Base-by-base conservation (phyloP, 2,113 vertebrate species). In the Microcebus griseorufus region DNA sequence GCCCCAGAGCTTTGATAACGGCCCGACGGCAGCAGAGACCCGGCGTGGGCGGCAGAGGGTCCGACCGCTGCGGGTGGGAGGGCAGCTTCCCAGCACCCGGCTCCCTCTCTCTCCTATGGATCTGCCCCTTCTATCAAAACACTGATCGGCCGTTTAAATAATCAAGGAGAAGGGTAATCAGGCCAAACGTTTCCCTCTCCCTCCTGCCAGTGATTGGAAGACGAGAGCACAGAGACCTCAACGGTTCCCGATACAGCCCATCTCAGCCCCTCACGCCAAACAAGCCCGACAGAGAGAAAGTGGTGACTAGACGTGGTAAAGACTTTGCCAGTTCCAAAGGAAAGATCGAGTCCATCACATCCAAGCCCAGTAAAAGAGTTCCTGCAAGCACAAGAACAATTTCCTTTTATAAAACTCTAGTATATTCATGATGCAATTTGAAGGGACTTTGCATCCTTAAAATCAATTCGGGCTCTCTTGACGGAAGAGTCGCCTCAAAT, bases 31-130 rank as follows among this genome's bases (percentile, higher is more conserved):
- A 67, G 23, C 17, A 34, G 37, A 39, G 45, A 22, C 8, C 0
- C 14, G 2, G 37, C 3, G 1, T 53, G 2, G 81, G 60, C 10
- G 37, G 10, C 13, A 1, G 32, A 9, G 10, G 18, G 14, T 0
- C 70, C n/a, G 32, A 9, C n/a, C 29, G 22, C 72, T 2, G 8
- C 82, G 27, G 1, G 1, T 60, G n/a, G 78, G 51, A 39, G 25
- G 17, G 7, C 72, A 55, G 39, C n/a, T 23, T 25, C 80, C 72
- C 32, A 16, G 14, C 3, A 29, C 12, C 4, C 0, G 1, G 7
- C 16, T 5, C 5, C 29, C 29, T 18, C 39, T 8, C 29, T 85
- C 14, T 90, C 45, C 82, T 48, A 13, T 8, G n/a, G 67, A 37
- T 58, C 42, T 16, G 25, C 13, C 79, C 42, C 27, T 27, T 55